Base-by-base conservation (phyloP, 2,113 vertebrate genomes). In the Mustela nigripes region DNA sequence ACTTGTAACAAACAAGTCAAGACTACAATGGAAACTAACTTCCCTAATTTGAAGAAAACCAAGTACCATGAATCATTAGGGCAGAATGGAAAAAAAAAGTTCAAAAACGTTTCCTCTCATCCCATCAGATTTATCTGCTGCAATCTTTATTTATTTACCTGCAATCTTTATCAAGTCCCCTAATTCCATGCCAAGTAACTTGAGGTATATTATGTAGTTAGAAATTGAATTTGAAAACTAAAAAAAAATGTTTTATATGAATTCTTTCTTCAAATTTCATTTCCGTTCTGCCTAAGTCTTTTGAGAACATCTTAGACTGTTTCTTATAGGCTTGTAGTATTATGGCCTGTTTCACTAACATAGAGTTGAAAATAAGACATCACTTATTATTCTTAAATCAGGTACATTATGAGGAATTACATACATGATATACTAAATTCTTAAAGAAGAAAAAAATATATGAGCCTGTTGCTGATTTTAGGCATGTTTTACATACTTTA, bases 191-290 rank as follows among this genome's bases (percentile, higher is more conserved):
- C 50, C 76, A 74, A 86, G 10, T 53, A 94, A 69, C 3, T 73
- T 96, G 36, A 97, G 48, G 62, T 67, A 45, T 88, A 88, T 50
- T 85, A 97, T 24, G 91, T 56, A 91, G 31, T 79, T 81, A 92
- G 67, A 89, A 93, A 88, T 1, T 56, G 16, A 92, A 95, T 78
- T 80, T 80, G 53, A 97, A 96, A 89, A 78, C 88, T 87, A 0
- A 69, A 89, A 92, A 67, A 67, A 71, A 63, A n/a, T 87, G 31
- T 86, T 96, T 89, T 76, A 81, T 63, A 63, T 76, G 73, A 62
- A 81, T 87, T 93, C 21, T 83, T 7, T 87, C 71, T 90, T 84
- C 50, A 94, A 92, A 90, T 90, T 94, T 87, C 33, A 65, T 69
- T 78, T 96, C 9, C 45, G 33, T 95, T 96, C 42, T 96, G 71